phyloP scores from a whole-genome alignment of 2,113 vertebrate species.

The Zingel zingel region DNA sequence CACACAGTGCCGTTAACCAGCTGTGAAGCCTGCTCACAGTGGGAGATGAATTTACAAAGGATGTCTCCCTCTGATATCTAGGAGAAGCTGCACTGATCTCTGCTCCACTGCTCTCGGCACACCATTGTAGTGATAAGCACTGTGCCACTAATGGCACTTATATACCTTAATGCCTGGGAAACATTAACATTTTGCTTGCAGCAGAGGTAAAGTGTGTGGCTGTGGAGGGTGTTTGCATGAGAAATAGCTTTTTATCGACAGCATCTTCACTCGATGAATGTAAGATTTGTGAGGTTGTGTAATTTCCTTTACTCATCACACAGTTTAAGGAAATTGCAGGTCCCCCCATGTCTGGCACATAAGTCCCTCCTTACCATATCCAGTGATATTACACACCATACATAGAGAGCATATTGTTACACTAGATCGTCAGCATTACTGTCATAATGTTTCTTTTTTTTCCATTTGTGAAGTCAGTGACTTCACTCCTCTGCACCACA shows the following conservation, averaged over 20 bases:
- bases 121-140: constrained; percentile 85
- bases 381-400: constrained; percentile 64
- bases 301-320: constrained; percentile 71
- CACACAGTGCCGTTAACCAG: constrained; percentile 84
- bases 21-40: constrained; percentile 85
- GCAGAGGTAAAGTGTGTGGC: constrained; percentile 48
- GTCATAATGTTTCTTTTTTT: constrained; percentile 65
- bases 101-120: constrained; percentile 78
- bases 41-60: constrained; percentile 85
- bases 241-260: constrained; percentile 50
- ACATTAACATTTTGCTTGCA: constrained; percentile 78
- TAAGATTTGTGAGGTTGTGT: constrained; percentile 58
- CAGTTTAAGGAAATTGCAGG: constrained; percentile 72
- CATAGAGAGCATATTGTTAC: constrained; percentile 66
- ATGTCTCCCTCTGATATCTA: constrained; percentile 84
- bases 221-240: constrained; percentile 10
- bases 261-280: constrained; percentile 50
- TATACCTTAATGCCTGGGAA: constrained; percentile 76
- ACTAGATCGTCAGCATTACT: constrained; percentile 64
- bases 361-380: constrained; percentile 58
- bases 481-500: constrained; percentile 70
- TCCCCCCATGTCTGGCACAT: constrained; percentile 62
- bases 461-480: constrained; percentile 65
- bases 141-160: constrained; percentile 77
- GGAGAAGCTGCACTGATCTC: constrained; percentile 81